Base-by-base conservation (phyloP, 2,113 vertebrate species). In the Neotoma lepida region DNA sequence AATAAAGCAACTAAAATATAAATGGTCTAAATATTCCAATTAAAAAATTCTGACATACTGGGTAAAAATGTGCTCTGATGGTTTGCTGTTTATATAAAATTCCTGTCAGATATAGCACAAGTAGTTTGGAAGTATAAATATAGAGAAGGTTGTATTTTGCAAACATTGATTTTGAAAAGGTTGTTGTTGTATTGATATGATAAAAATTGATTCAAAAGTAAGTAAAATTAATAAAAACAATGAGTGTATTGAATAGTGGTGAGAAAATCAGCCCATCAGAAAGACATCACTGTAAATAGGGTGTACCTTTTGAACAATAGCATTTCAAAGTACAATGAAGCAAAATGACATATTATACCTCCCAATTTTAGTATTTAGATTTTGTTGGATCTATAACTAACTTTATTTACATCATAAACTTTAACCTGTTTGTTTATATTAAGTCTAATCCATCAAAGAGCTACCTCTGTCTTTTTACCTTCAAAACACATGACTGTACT, bases 1-100 rank as follows among this genome's bases (percentile, higher is more conserved):
- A 93, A 6, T 64, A 73, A 85, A 95, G 24, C 56, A 94, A 44
- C 13, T 95, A 84, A 89, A 89, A 63, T 95, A 35, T 78, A 93
- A 91, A 89, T 94, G 9, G 2, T 80, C 26, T 92, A 88, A 94
- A 91, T 51, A 84, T 0, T 71, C n/a, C 35, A 94, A 78, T 91
- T 95, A 74, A 86, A 64, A 86, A 15, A 91, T 93, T 91, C 88
- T 87, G 14, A 44, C 44, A 77, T 74, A 46, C 7, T 81, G 18
- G 39, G 73, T 93, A 68, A 92, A 96, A 74, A 35, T 80, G 89
- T 82, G 58, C 73, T 94, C 24, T n/a, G 82, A 68, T n/a, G 66
- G 80, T 95, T 92, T 41, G 35, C 54, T 96, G 18, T 92, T 18
- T 90, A 2, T 18, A 94, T 90, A 66, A 78, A 74, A 89, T 82